Percentiles rank a stretch among this genome's conserved stretches.
Evolutionary conservation across 2,888 invertebrate species (phyloP).

Genomic region (Thymelicus lineola): DNA sequence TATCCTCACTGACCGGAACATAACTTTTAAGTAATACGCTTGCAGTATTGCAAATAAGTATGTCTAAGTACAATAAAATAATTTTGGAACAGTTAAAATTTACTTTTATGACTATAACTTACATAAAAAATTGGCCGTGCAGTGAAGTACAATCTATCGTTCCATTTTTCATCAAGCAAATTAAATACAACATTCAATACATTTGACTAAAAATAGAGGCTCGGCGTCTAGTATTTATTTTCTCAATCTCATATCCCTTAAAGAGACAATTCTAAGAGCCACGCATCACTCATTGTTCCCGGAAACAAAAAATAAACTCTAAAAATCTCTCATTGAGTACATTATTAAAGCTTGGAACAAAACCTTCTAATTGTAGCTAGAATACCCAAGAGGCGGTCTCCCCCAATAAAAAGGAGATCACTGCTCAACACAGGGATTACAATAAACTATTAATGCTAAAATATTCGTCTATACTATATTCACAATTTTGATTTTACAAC

Average conservation of each 20-base stretch:
- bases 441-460: conserved; percentile 3
- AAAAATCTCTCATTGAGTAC: conserved; percentile 43
- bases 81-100: conserved; percentile 27
- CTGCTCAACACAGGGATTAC: neutral
- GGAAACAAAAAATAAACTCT: conserved; percentile 22
- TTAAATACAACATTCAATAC: conserved; percentile 16
- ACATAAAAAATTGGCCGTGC: neutral
- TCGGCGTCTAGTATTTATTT: conserved; percentile 63
- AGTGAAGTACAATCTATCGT: conserved; percentile 6
- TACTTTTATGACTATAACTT: conserved; percentile 28
- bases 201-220: conserved; percentile 54
- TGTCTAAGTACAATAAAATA: conserved; percentile 26
- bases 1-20: conserved; percentile 22
- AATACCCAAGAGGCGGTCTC: conserved; percentile 2
- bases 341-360: conserved; percentile 41
- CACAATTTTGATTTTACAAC: conserved; percentile 4
- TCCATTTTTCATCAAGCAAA: conserved; percentile 29
- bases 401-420: conserved; percentile 23
- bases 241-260: conserved; percentile 65
- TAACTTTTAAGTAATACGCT: conserved; percentile 21
- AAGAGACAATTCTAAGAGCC: conserved; percentile 54
- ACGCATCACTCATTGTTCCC: conserved; percentile 44
- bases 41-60: conserved; percentile 10
- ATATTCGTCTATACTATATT: conserved; percentile 1
- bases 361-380: conserved; percentile 17